These are phyloP conservation scores for Sciurus vulgaris DNA, from an alignment of 2,797 vertebrate species.

Conservation along the genomic window DNA sequence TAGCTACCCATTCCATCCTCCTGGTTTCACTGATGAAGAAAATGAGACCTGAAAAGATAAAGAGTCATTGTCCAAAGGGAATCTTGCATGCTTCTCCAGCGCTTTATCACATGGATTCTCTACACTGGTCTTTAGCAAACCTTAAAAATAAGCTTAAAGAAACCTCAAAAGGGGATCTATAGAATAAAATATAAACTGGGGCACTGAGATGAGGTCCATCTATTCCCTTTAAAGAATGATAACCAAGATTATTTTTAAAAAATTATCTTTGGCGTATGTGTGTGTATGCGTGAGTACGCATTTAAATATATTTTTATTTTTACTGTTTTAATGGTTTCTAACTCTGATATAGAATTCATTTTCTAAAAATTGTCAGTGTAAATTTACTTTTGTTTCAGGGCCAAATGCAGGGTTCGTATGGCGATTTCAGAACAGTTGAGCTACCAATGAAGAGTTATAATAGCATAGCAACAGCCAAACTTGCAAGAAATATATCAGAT, in stretches of 20 bases:
- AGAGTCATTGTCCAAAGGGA: not conserved
- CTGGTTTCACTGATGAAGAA: constrained; percentile 15
- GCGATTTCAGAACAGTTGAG: constrained; percentile 19
- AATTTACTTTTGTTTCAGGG: constrained; percentile 63
- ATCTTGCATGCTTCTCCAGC: not conserved
- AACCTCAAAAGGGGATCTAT: constrained; percentile 29
- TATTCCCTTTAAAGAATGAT: constrained; percentile 71
- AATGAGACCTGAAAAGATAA: not conserved
- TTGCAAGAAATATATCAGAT: constrained; percentile 60
- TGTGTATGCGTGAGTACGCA: constrained; percentile 8
- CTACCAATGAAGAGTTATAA: constrained; percentile 11
- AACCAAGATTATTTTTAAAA: constrained; percentile 74
- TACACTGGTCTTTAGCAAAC: not conserved
- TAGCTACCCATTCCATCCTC: not conserved
- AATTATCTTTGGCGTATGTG: not conserved
- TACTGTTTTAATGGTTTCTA: constrained; percentile 71
- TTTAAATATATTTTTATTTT: constrained; percentile 69
- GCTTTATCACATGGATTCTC: constrained; percentile 11
- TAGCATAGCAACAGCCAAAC: not conserved
- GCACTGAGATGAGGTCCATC: not conserved
- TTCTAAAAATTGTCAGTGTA: constrained; percentile 30
- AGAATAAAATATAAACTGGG: constrained; percentile 52
- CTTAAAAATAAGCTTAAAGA: constrained; percentile 62
- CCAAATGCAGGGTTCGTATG: not conserved
- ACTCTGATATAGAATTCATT: constrained; percentile 63